phyloP scores from a whole-genome alignment of 1,140 invertebrate genomes.

The Ips typographus region DNA sequence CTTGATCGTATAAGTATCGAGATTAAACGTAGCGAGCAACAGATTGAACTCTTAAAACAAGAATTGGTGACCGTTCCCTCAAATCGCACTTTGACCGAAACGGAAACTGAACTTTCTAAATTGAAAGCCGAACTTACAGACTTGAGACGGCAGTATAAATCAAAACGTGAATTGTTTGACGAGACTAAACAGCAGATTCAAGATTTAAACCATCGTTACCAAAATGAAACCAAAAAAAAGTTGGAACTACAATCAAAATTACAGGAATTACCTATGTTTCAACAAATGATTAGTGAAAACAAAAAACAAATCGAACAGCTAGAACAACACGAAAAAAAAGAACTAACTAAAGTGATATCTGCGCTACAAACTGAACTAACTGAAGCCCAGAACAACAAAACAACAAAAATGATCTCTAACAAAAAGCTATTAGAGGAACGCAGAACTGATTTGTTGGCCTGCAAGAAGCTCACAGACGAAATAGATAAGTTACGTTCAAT shows the following conservation, averaged over 20 bases:
- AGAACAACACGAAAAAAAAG: slow-evolving; percentile 29
- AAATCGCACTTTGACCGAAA: slow-evolving; percentile 53
- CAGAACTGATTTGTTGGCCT: slow-evolving; percentile 44
- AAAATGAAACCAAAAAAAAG: slow-evolving; percentile 38
- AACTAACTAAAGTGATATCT: slow-evolving; percentile 45
- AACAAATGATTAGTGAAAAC: slow-evolving; percentile 38
- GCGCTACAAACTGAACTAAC: slow-evolving; percentile 23
- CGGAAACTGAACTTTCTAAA: slow-evolving; percentile 53
- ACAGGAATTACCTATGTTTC: slow-evolving; percentile 41
- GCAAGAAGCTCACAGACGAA: slow-evolving; percentile 45
- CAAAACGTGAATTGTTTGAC: slow-evolving; percentile 35
- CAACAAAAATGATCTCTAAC: slow-evolving; percentile 19
- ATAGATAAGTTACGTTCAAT: slow-evolving; percentile 40
- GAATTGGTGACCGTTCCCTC: slow-evolving; percentile 53
- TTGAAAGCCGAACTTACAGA: slow-evolving; percentile 50
- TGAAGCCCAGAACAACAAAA: slow-evolving; percentile 12
- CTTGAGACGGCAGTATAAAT: slow-evolving; percentile 29
- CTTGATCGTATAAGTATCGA: slow-evolving; percentile 46
- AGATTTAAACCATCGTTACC: slow-evolving; percentile 39
- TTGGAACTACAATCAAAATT: slow-evolving; percentile 41
- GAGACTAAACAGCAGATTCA: slow-evolving; percentile 40
- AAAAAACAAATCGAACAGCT: slow-evolving; percentile 7
- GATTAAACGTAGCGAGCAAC: slow-evolving; percentile 36
- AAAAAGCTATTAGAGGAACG: slow-evolving; percentile 49
- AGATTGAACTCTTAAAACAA: slow-evolving; percentile 48